Base-by-base conservation (phyloP, 2,113 vertebrate species). In the Ctenomys sociabilis region DNA sequence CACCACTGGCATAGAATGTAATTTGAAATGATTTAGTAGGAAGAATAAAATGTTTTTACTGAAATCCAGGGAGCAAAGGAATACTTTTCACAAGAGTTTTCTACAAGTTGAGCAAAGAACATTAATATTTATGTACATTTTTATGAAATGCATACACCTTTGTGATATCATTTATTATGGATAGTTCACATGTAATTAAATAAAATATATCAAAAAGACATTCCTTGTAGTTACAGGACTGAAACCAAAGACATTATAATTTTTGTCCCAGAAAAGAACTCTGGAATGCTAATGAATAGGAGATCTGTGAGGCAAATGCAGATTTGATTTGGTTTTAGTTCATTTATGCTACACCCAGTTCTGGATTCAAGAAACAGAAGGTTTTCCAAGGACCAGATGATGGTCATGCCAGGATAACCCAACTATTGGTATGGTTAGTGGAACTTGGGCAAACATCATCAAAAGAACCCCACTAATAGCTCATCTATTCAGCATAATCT, bases 31-130 rank as follows among this genome's bases (percentile, higher is more conserved):
- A 95, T 94, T 96, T 97, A 88, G 54, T 94, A 95, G 85, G 73
- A 84, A 97, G 82, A 91, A 84, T 95, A 95, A 97, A 98, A 93
- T 26, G 91, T 89, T 68, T 86, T 95, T 97, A 72, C 81, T 96
- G 77, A 94, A 96, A 96, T 93, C 45, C 52, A 88, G 94, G 52
- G 81, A 43, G 77, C 37, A 88, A 94, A 92, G 28, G 43, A 63
- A 81, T 83, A 43, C 59, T 84, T 93, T 84, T 94, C 77, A 95
- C 43, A 75, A 84, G 12, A 82, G 37, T 86, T 95, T 92, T 94
- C 72, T 95, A 90, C 85, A 96, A 93, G 54, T 78, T 26, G 2
- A 96, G 64, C 59, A 93, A 94, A 89, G 77, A 96, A 52, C 72
- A 88, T 95, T 92, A 92, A 90, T 95, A 96, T 96, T 96, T 95